phyloP scores from a whole-genome alignment of 1,140 invertebrate genomes.

The Trissolcus basalis region DNA sequence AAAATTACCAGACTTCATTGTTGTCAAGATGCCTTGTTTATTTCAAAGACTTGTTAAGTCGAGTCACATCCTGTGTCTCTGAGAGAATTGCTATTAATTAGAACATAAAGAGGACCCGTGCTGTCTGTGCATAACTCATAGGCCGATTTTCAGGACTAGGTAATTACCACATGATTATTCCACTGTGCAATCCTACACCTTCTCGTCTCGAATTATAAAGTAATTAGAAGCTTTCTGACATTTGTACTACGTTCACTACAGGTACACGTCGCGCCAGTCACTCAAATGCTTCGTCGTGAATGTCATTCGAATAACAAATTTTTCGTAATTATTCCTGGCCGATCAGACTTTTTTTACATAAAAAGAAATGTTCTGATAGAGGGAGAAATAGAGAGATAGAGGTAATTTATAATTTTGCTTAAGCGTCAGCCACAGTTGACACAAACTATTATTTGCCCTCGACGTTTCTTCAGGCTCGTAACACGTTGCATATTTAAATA shows the following conservation, averaged over 20 bases:
- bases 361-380: no score
- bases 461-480: neutral
- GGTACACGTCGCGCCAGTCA: conserved; percentile 27
- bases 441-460: conserved; percentile 17
- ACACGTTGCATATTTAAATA: conserved; percentile 24
- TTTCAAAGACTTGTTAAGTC: conserved; percentile 36
- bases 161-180: conserved; percentile 53
- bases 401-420: neutral
- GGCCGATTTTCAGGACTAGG: conserved; percentile 38
- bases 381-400: no score
- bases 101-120: conserved; percentile 34
- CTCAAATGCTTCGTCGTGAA: conserved; percentile 26
- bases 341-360: no score
- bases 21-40: conserved; percentile 12
- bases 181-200: conserved; percentile 49
- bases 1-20: no score
- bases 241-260: conserved; percentile 33
- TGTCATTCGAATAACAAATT: conserved; percentile 27
- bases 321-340: neutral
- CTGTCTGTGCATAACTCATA: conserved; percentile 50
- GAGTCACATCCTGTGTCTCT: conserved; percentile 28
- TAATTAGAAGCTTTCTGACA: conserved; percentile 50
- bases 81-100: conserved; percentile 55
- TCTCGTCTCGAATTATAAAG: conserved; percentile 51
- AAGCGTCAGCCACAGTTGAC: conserved; percentile 1